Evolutionary conservation across 2,113 vertebrate genomes (phyloP), one percentile per base, ranked within the genome.

Genomic region (Tretioscincus oriximinensis): DNA sequence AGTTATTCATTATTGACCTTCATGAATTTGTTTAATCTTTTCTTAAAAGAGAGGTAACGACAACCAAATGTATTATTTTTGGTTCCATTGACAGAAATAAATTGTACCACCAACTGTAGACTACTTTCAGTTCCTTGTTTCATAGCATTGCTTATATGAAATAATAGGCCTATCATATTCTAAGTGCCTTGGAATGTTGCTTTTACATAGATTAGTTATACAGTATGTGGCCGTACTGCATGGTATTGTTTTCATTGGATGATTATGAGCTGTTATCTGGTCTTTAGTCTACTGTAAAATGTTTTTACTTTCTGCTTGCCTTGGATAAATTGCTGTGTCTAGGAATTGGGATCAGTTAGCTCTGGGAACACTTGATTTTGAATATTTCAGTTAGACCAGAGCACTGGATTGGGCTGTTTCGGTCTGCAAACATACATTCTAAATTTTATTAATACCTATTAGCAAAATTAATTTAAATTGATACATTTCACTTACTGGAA

Each of bases 201-300:
- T 84, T 60, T 70, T 64, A 67, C 84, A n/a, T 63, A 16, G 9
- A 67, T 81, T 0, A 0, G 58, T 67, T 88, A 85, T 68, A 18
- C 87, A 88, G 80, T 89, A 83, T 2, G 0, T 41, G 71, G 66
- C 61, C 69, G 28, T 58, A 87, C 61, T 71, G 28, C 61, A 87
- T 81, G 73, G 82, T 69, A 72, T 80, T 92, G 81, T 91, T 93
- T 95, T 86, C 83, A 88, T 75, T 82, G 65, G 45, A 54, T 72
- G 41, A 79, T 77, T 16, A 77, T 24, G n/a, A 12, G 72, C 31
- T 89, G 88, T 86, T 92, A 90, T 88, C 88, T 90, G 81, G 81
- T 82, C 83, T 90, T 68, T 67, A 60, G 79, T 66, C 88, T 88
- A 64, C 86, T 88, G 85, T 83, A 85, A 90, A 83, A 70, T 2